Base-by-base conservation (phyloP, 2,888 invertebrate genomes). In the Pseudococcus jackbeardsleyi region DNA sequence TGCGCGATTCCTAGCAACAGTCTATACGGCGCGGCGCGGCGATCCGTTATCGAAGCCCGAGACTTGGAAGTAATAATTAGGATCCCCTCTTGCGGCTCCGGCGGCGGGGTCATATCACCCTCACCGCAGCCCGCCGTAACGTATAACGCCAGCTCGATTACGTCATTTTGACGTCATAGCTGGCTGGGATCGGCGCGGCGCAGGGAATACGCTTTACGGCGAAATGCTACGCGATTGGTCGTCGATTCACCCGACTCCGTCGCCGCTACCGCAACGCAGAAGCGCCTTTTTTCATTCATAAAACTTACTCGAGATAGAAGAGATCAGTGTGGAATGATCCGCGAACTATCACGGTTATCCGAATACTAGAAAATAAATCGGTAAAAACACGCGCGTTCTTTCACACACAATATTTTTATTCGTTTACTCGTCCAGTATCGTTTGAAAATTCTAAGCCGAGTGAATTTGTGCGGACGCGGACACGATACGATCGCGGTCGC, bases 91-190 rank as follows among this genome's bases (percentile, higher is more conserved):
- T n/a, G 17, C 33, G 50, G 85, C 33, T 59, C 48, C 42, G 42
- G 85, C 26, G 48, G 50, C 85, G 50, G 26, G 22, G 46, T 79
- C 50, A 19, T 12, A 33, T 19, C 64, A 22, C 64, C 22, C 50
- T 19, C 64, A 22, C 64, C 22, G 19, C 64, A 8, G 8, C 19
- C 64, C 64, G 64, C 64, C 64, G 86, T 46, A 39, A 17, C 82
- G 79, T 68, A 82, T 12, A 88, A 46, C 42, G 77, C 87, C 22
- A 42, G 64, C 54, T 88, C 88, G 88, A 88, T 88, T 88, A 88
- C 88, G 88, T 88, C 88, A 88, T 88, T 88, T 88, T 88, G 88
- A 88, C 88, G 88, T 88, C 88, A 88, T 88, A 79, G 50, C 82
- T 88, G 15, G 19, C 77, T 26, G 0, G 33, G 33, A 17, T 39